phyloP scores from a whole-genome alignment of 2,888 invertebrate genomes.

The Rapana venosa region DNA sequence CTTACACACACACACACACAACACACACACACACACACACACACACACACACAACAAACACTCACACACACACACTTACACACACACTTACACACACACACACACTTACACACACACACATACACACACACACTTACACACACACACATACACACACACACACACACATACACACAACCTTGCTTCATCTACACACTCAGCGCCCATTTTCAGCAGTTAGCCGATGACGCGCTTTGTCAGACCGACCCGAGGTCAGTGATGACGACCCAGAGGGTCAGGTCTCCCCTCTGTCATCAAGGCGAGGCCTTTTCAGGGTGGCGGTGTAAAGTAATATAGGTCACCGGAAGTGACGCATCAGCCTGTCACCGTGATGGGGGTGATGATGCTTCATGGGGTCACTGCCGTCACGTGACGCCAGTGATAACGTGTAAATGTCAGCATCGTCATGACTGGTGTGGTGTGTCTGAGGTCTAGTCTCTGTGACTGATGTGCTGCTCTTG shows the following conservation, averaged over 20 bases:
- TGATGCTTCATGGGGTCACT: neutral
- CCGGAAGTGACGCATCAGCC: neutral
- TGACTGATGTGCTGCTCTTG: too few relatives aligned
- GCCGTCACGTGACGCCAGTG: too few relatives aligned
- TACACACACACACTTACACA: slow-evolving; percentile 28
- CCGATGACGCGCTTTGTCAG: too few relatives aligned
- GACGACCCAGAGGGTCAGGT: neutral
- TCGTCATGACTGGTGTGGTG: too few relatives aligned
- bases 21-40: neutral
- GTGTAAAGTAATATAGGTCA: neutral
- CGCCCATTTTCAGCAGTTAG: too few relatives aligned
- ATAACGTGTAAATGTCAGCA: too few relatives aligned
- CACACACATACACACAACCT: neutral
- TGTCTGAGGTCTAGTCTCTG: too few relatives aligned
- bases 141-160: slow-evolving; percentile 34
- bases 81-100: slow-evolving; percentile 4
- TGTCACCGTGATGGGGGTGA: neutral
- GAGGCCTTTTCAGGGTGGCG: neutral
- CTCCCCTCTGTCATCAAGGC: neutral
- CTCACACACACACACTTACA: too few relatives aligned
- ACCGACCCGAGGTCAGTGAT: neutral
- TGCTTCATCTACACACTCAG: neutral
- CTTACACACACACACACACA: slow-evolving; percentile 29
- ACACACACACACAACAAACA: slow-evolving; percentile 25
- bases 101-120: neutral